Conservation (phyloP, 2,888 invertebrate genomes). For the Barypeithes pellucidus region DNA sequence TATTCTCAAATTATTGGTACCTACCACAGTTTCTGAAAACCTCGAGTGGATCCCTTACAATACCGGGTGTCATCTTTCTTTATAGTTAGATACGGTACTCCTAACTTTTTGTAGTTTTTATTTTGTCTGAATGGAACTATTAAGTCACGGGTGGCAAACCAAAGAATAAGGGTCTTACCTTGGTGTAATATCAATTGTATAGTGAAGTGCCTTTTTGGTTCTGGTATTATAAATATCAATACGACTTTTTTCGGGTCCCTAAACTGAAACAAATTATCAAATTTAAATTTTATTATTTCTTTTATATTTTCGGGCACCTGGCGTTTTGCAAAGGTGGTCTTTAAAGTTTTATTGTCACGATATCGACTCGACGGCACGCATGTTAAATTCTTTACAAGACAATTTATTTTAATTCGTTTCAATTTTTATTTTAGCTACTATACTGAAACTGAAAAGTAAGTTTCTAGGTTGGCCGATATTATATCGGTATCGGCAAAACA, state of each 20-base stretch:
- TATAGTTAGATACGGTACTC: constrained; percentile 65
- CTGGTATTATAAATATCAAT: constrained; percentile 40
- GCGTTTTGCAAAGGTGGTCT: constrained; percentile 40
- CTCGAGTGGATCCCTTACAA: constrained; percentile 59
- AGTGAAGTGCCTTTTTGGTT: constrained; percentile 41
- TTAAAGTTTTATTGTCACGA: constrained; percentile 36
- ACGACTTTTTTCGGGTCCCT: constrained; percentile 59
- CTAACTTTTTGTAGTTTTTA: constrained; percentile 60
- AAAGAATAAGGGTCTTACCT: constrained; percentile 42
- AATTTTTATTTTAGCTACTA: no score
- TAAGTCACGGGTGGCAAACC: constrained; percentile 58
- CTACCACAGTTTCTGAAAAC: constrained; percentile 63
- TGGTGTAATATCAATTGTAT: constrained; percentile 44
- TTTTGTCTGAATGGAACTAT: constrained; percentile 58
- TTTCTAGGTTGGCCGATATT: no score
- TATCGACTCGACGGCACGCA: not conserved
- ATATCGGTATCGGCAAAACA: no score
- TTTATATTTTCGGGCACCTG: constrained; percentile 56
- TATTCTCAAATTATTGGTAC: constrained; percentile 60
- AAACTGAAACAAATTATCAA: constrained; percentile 67
- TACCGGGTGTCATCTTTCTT: constrained; percentile 60
- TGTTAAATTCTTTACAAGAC: no score
- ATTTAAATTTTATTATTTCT: constrained; percentile 65
- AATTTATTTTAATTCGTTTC: no score
- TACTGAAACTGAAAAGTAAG: no score